Conservation (phyloP, 2,888 invertebrate species). For the Agrochola macilenta region DNA sequence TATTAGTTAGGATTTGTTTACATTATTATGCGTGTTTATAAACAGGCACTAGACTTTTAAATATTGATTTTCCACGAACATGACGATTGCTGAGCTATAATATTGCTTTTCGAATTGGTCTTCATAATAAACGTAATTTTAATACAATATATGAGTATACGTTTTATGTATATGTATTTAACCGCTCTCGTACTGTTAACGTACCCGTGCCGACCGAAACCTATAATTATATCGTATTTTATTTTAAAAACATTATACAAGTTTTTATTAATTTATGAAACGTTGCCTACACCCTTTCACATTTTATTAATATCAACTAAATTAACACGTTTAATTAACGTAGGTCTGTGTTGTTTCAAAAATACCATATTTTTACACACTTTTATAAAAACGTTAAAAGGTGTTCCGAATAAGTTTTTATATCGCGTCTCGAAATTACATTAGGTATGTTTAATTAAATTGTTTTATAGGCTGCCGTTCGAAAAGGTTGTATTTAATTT, state of each 20-base stretch:
- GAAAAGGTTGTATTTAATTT: not conserved
- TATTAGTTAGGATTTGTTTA: too few species aligned
- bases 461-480: not conserved
- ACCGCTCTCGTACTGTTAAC: too few species aligned
- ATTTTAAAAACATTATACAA: slow-evolving; percentile 2
- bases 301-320: slow-evolving; percentile 28
- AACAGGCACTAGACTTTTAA: not conserved
- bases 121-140: not conserved
- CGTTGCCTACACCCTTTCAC: not conserved
- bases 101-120: not conserved
- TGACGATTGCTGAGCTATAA: not conserved
- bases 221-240: not conserved
- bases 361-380: slow-evolving; percentile 26
- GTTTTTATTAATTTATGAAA: slow-evolving; percentile 5
- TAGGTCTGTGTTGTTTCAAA: slow-evolving; percentile 45
- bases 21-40: not conserved
- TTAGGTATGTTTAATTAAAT: not conserved
- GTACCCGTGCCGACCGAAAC: too few species aligned
- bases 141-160: too few species aligned
- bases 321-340: slow-evolving; percentile 45
- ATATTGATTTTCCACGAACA: not conserved
- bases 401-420: slow-evolving; percentile 29
- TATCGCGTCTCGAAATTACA: slow-evolving; percentile 8
- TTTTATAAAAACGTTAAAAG: slow-evolving; percentile 33
- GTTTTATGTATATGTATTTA: not conserved